Evolutionary conservation across 2,797 vertebrate species (phyloP), one percentile per base, ranked within the genome.

Genomic region (Morus bassanus): DNA sequence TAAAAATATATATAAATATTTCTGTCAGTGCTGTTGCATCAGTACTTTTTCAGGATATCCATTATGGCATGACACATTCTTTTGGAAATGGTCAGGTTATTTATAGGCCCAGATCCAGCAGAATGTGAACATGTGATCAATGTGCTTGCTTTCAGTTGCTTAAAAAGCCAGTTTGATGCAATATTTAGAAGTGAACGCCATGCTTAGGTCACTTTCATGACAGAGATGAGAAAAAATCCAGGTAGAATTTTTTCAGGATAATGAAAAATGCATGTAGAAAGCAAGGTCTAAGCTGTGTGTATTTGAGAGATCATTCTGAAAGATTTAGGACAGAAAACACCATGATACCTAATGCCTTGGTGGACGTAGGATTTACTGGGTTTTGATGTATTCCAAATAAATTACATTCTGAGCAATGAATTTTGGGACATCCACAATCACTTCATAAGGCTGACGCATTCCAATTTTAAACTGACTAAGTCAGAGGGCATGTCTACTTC

Each of bases 371-470:
- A 63, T 89, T 51, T 83, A 24, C 39, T 39, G 6, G 9, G 39
- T 74, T 92, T 96, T 82, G 85, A 33, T 67, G 39, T 88, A 76
- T 68, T 95, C 46, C 74, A 79, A 73, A 74, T 67, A 93, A 84
- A 41, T 60, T 25, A 13, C 33, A 28, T 70, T 81, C 28, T 86
- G 80, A 48, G 56, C 63, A 77, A 43, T 74, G 72, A 69, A 64
- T 96, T 92, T 73, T 45, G 57, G 37, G 77, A 74, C 64, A 82
- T 60, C 18, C 46, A 46, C 5, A 39, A 28, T 89, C 39, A 33
- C 13, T 28, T 60, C 45, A 53, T 59, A 37, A 24, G 64, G 48
- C 57, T 57, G 33, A 56, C 13, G 3, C 27, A 57, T 87, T 89
- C 59, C 19, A 31, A 6, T 85, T 76, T 92, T 81, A 88, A 82